Conservation (phyloP, 2,888 invertebrate genomes). For the Sphaeridia pumilis region DNA sequence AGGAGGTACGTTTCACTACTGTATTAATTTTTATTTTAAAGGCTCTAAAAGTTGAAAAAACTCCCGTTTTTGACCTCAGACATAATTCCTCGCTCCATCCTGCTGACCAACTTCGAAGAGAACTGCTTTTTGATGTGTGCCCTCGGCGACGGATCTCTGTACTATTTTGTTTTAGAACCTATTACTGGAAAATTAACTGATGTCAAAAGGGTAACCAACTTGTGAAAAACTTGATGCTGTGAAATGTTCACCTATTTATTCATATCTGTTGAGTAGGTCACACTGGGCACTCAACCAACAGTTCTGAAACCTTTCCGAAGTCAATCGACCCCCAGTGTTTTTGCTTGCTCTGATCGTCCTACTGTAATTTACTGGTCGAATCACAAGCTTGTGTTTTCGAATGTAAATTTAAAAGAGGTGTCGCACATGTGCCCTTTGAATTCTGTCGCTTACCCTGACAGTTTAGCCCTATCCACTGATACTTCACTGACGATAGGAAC, state of each 20-base stretch:
- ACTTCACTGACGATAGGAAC: slow-evolving; percentile 87
- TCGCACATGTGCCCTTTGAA: slow-evolving; percentile 97
- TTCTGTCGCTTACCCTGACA: slow-evolving; percentile 87
- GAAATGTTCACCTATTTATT: background rate
- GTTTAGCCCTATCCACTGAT: slow-evolving; percentile 77
- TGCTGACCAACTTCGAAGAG: slow-evolving; percentile 88
- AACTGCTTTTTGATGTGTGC: slow-evolving; percentile 82
- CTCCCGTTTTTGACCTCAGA: slow-evolving; percentile 48
- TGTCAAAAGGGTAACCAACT: slow-evolving; percentile 57
- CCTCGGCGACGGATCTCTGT: slow-evolving; percentile 94
- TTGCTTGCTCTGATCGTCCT: slow-evolving; percentile 96
- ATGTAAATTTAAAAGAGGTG: slow-evolving; percentile 87
- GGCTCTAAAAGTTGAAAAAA: background rate
- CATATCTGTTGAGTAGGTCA: slow-evolving; percentile 47
- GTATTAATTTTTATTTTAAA: background rate
- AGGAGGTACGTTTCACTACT: slow-evolving; percentile 49
- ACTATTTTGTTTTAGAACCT: slow-evolving; percentile 79
- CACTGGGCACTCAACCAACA: slow-evolving; percentile 93
- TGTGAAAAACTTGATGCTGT: background rate
- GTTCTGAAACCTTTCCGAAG: slow-evolving; percentile 80
- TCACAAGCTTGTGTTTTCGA: slow-evolving; percentile 96
- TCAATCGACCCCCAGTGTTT: slow-evolving; percentile 85
- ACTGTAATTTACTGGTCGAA: slow-evolving; percentile 99
- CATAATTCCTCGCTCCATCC: slow-evolving; percentile 89
- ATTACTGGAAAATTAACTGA: slow-evolving; percentile 63